Evolutionary conservation across 1,140 invertebrate species (phyloP), one percentile per base, ranked within the genome.

Genomic region (Probaryconus sp.): DNA sequence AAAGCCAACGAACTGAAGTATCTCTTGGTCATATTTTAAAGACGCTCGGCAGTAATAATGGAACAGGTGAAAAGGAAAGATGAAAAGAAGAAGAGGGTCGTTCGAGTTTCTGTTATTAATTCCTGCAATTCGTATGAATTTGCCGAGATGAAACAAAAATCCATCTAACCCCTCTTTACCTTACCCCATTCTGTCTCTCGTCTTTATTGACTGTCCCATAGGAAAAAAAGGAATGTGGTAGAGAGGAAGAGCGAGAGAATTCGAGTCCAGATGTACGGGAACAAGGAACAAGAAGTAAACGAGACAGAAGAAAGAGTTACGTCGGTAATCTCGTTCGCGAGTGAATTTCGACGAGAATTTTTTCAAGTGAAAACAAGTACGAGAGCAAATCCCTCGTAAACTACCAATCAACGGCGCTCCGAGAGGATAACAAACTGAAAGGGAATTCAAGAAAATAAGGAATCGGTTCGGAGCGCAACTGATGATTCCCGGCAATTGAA

Each of bases 41-140:
- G 55, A 47, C 13, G 40, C 30, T 13, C 6, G 5, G 2, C 9
- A 28, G 26, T 26, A 45, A 60, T 37, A 60, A 37, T 26, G 16
- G 42, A 26, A 1, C 55, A 60, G 42, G 53, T 56, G 53, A 56
- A 43, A 56, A 43, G 28, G 18, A 43, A 5, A 37, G 16, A 1
- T 11, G 51, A 42, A 55, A 13, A 20, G 37, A 31, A 24, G 16
- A 13, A 20, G 37, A 31, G 37, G 16, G 13, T 11, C 26, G 14
- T 26, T 58, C 28, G 40, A 58, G 18, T 47, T 28, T 47, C 20
- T 45, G 55, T 37, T 60, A 60, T 60, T 47, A 60, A 60, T 60
- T 47, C 26, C n/a, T 47, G 42, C 55, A 11, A 60, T 47, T 26
- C 42, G 33, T 28, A 45, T 26, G 40, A 43, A 21, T 43, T 20